Evolutionary conservation across 2,888 invertebrate species (phyloP), one percentile per base, ranked within the genome.

Genomic region (Drosophila infuscata): DNA sequence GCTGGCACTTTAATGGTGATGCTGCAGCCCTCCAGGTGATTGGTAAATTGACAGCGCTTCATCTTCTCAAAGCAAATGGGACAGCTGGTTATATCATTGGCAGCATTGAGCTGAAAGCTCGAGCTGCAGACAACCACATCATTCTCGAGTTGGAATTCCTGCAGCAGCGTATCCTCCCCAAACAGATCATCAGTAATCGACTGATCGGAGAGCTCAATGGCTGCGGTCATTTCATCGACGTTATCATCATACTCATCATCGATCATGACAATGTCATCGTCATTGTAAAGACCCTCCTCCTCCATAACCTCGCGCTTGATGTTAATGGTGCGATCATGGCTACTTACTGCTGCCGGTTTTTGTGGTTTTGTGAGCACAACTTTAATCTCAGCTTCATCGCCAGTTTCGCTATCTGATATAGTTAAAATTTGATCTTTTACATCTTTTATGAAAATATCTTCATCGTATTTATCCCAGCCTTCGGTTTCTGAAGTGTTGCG

Each of bases 1-100:
- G 89, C 82, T 58, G 72, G 57, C 20, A 92, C 79, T 58, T 85
- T 88, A 4, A 84, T 70, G 2, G 84, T 76, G 32, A 93, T 91
- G 17, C 92, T 89, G 74, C 93, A 93, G 12, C 93, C 93, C 20
- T 93, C 91, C 35, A 93, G 76, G 65, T 93, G 93, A 12, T 92
- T 91, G 0, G 81, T 67, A 33, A 93, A 85, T 15, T 88, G 73
- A 3, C 81, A 75, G 8, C 93, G 92, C 33, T 82, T 88, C 81
- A 93, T 82, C 52, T 91, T 92, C 17, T 88, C 91, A 41, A 92
- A 88, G 63, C 93, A 93, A 25, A 93, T 91, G 0, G 93, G 93
- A 63, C 93, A 93, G 0, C 78, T 83, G 17, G 92, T 90, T 6
- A 93, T 93, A 53, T 93, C 93, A 49, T 91, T 89, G 17, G 75